A percentile compares a stretch with the other conserved stretches of the same genome.
Evolutionary conservation across 2,797 vertebrate species (phyloP).

Genomic region (Streptopelia turtur): DNA sequence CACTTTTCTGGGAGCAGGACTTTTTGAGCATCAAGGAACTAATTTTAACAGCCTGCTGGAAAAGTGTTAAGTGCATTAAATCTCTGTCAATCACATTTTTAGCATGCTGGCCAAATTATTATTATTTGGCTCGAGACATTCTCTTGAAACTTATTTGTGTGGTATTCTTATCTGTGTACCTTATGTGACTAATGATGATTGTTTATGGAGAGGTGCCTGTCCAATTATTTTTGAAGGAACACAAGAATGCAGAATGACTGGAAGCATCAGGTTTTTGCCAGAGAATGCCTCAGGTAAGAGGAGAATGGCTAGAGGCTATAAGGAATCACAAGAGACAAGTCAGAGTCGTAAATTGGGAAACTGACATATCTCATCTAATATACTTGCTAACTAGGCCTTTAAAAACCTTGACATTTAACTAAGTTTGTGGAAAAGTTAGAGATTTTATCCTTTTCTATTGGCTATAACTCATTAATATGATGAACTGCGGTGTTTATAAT

Average conservation of each 20-base stretch:
- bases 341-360: constrained; percentile 97
- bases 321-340: constrained; percentile 92
- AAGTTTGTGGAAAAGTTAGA: constrained; percentile 89
- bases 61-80: constrained; percentile 84
- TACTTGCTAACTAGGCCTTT: constrained; percentile 99
- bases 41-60: constrained; percentile 79
- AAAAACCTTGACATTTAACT: constrained; percentile 96
- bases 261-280: constrained; percentile 96
- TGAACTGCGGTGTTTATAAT: constrained; percentile 77
- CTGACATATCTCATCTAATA: constrained; percentile 99
- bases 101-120: constrained; percentile 77
- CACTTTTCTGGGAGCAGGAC: constrained; percentile 82
- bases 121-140: constrained; percentile 80
- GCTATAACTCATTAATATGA: constrained; percentile 80
- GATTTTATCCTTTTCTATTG: constrained; percentile 84
- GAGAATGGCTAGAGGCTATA: constrained; percentile 99
- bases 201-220: constrained; percentile 95
- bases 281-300: constrained; percentile 99
- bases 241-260: constrained; percentile 99
- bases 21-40: constrained; percentile 82
- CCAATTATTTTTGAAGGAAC: constrained; percentile 99
- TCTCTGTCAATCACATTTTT: constrained; percentile 84
- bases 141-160: constrained; percentile 82
- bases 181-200: constrained; percentile 86
- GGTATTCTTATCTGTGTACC: constrained; percentile 81